Evolutionary conservation across 2,113 vertebrate species (phyloP).

Genomic region (Myotis yumanensis): DNA sequence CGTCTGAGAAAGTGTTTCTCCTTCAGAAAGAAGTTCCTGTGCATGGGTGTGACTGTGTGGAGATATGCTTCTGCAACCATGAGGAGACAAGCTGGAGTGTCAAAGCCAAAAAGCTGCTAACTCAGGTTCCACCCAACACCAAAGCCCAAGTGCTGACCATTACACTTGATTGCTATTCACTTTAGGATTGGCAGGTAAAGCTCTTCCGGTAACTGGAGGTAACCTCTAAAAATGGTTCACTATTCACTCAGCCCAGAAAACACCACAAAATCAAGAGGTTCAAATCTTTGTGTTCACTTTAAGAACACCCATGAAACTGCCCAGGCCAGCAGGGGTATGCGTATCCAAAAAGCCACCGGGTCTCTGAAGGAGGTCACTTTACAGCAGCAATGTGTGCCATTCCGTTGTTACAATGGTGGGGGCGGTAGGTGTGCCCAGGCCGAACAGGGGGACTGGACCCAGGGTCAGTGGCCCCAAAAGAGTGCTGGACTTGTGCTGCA

Average conservation of each 20-base stretch:
- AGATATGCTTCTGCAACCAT: not conserved
- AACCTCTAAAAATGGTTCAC: not conserved
- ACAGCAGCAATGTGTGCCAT: not conserved
- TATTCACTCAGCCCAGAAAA: not conserved
- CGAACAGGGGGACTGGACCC: not conserved
- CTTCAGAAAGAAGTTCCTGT: not conserved
- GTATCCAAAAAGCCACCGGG: not conserved
- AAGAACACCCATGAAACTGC: not conserved
- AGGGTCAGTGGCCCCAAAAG: not conserved
- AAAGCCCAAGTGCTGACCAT: not conserved
- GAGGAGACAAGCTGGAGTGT: not conserved
- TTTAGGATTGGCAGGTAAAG: not conserved
- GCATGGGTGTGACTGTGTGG: not conserved
- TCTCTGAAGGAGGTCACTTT: not conserved
- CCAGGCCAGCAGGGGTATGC: not conserved
- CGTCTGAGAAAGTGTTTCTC: not conserved
- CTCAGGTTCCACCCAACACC: not conserved
- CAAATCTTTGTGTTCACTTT: not conserved
- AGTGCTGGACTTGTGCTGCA: not conserved
- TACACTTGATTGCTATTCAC: not conserved
- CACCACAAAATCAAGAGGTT: not conserved
- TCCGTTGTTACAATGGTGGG: not conserved
- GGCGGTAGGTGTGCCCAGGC: not conserved
- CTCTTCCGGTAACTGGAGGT: not conserved
- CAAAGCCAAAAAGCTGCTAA: not conserved